Evolutionary conservation across 2,113 vertebrate genomes (phyloP).

Genomic region (Condylura cristata): DNA sequence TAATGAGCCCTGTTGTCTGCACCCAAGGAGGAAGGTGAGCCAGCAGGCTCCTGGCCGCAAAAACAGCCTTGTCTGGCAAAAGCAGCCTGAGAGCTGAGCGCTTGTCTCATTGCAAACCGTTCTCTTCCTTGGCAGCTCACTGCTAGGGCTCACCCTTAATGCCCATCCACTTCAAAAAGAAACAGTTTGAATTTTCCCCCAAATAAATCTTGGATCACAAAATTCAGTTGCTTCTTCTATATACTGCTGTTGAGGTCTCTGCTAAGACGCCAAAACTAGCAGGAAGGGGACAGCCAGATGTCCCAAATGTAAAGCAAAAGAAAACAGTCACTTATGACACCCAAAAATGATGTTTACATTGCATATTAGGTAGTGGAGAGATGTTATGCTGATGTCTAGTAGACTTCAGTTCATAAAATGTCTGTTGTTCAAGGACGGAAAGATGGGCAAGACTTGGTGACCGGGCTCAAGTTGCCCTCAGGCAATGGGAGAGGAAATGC

Average conservation of each 20-base stretch:
- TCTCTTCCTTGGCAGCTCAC: slow-evolving; percentile 28
- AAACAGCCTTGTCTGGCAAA: slow-evolving; percentile 37
- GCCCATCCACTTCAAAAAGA: slow-evolving; percentile 44
- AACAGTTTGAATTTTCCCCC: slow-evolving; percentile 45
- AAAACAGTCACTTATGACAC: not conserved
- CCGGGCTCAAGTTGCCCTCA: not conserved
- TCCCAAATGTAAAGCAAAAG: not conserved
- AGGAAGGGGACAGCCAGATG: not conserved
- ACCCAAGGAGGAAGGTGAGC: not conserved
- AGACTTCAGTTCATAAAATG: not conserved
- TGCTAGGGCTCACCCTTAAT: slow-evolving; percentile 57
- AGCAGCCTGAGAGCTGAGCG: not conserved
- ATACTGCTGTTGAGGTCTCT: not conserved
- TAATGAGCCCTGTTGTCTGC: not conserved
- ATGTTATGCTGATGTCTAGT: not conserved
- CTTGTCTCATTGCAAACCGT: not conserved
- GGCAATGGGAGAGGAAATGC: not conserved
- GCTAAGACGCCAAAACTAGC: not conserved
- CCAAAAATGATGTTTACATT: not conserved
- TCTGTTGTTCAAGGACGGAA: not conserved
- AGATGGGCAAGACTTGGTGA: not conserved
- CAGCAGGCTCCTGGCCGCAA: not conserved
- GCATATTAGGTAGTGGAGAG: not conserved
- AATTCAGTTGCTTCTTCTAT: not conserved
- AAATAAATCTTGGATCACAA: slow-evolving; percentile 54